These are phyloP conservation scores for Geococcyx californianus DNA, from an alignment of 2,113 vertebrate species.

Conservation along the genomic window DNA sequence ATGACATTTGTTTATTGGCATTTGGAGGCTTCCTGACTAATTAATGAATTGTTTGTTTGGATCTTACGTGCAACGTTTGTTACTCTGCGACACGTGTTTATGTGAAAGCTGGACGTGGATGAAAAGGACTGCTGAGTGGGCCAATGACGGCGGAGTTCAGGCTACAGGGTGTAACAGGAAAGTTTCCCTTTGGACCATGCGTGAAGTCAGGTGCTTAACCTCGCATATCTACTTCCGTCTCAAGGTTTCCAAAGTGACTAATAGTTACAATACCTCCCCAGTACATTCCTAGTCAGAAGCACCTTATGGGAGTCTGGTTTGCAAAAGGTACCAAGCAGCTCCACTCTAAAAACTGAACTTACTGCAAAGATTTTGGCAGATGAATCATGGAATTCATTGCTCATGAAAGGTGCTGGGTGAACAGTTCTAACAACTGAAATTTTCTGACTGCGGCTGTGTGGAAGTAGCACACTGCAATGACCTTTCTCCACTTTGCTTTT, in stretches of 20 bases:
- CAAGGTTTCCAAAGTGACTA: neutral
- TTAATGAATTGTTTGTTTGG: neutral
- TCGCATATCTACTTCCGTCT: neutral
- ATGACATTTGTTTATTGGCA: neutral
- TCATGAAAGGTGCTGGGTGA: neutral
- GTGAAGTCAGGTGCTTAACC: neutral
- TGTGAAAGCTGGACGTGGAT: neutral
- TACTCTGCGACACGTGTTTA: neutral
- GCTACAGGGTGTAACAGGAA: neutral
- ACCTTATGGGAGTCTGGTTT: neutral
- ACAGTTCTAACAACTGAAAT: neutral
- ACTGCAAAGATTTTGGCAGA: neutral
- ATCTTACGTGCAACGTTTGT: neutral
- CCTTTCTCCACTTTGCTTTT: neutral
- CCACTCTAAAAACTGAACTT: neutral
- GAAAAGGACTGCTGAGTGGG: neutral
- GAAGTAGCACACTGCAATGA: neutral
- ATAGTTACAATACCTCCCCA: neutral
- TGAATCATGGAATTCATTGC: neutral
- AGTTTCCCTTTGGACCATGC: neutral
- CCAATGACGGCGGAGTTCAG: neutral
- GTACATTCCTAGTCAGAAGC: neutral
- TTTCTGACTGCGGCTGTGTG: neutral
- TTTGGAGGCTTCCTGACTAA: neutral
- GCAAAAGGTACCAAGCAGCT: neutral